Evolutionary conservation across 2,888 invertebrate species (phyloP).

Genomic region (Drosophila barbarae): DNA sequence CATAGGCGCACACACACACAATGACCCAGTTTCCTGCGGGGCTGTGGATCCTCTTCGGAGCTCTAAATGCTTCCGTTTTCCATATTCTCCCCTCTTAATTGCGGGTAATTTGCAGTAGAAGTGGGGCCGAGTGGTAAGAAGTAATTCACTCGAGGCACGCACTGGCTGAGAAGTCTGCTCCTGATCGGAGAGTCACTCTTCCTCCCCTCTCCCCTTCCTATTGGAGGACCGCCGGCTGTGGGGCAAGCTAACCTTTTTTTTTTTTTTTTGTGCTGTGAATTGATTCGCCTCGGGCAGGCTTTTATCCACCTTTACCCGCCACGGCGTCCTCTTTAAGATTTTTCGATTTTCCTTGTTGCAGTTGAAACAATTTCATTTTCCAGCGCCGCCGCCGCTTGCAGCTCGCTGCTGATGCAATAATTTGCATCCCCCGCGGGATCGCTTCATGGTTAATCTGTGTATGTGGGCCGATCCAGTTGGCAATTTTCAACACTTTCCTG

Average conservation of each 20-base stretch:
- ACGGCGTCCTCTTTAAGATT: neutral
- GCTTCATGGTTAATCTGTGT: slow-evolving; percentile 25
- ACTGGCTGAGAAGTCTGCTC: slow-evolving; percentile 39
- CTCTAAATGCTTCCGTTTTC: slow-evolving; percentile 58
- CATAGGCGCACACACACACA: slow-evolving; percentile 55
- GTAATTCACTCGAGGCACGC: slow-evolving; percentile 69
- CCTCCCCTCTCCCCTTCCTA: neutral
- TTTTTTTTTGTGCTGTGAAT: slow-evolving; percentile 44
- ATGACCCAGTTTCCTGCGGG: slow-evolving; percentile 54
- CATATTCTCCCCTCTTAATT: slow-evolving; percentile 50
- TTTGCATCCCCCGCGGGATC: slow-evolving; percentile 59
- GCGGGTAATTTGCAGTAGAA: slow-evolving; percentile 59
- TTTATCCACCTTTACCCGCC: slow-evolving; percentile 43
- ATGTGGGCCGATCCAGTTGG: slow-evolving; percentile 39
- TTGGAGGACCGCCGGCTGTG: slow-evolving; percentile 60
- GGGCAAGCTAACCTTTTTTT: slow-evolving; percentile 60
- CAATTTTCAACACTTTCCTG: slow-evolving; percentile 71
- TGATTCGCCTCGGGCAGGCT: slow-evolving; percentile 50
- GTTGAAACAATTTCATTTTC: slow-evolving; percentile 69
- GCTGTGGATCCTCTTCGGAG: slow-evolving; percentile 36
- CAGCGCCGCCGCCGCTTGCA: slow-evolving; percentile 44
- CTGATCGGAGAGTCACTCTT: slow-evolving; percentile 19
- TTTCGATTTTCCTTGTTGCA: slow-evolving; percentile 36
- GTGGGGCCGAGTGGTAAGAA: slow-evolving; percentile 18
- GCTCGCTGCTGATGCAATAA: slow-evolving; percentile 65